Percentiles rank a stretch among this genome's conserved stretches.
Evolutionary conservation across 2,888 invertebrate species (phyloP).

Genomic region (Steinernema hermaphroditum): DNA sequence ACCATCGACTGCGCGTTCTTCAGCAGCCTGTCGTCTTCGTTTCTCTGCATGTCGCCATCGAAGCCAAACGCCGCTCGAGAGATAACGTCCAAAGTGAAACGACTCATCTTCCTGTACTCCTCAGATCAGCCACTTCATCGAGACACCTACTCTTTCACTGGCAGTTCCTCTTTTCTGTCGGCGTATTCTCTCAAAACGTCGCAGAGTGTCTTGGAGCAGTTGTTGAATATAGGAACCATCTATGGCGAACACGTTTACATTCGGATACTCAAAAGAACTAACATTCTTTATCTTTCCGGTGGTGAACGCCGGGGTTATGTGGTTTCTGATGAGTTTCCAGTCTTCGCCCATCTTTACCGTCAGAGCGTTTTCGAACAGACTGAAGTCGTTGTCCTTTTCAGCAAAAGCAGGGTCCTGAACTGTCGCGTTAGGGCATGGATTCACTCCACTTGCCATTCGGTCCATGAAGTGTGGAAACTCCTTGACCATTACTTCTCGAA

Average conservation of each 20-base stretch:
- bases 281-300: constrained; percentile 45
- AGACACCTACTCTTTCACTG: background rate
- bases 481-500: background rate
- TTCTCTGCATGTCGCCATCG: background rate
- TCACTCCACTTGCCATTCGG: background rate
- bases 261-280: too few species aligned
- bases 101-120: background rate
- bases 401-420: background rate
- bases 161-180: background rate
- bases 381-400: background rate
- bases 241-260: too few species aligned
- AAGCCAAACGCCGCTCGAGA: background rate
- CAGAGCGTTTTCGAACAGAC: background rate
- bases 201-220: background rate
- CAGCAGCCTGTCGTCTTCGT: background rate
- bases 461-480: background rate
- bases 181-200: background rate
- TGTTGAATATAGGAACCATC: constrained; percentile 9
- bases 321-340: constrained; percentile 43
- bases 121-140: background rate
- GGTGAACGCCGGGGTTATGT: constrained; percentile 45
- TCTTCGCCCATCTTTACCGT: constrained; percentile 38
- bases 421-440: too few species aligned
- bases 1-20: background rate
- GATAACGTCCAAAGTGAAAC: background rate